Evolutionary conservation across 2,888 invertebrate genomes (phyloP).

Genomic region (Mesoligia furuncula): DNA sequence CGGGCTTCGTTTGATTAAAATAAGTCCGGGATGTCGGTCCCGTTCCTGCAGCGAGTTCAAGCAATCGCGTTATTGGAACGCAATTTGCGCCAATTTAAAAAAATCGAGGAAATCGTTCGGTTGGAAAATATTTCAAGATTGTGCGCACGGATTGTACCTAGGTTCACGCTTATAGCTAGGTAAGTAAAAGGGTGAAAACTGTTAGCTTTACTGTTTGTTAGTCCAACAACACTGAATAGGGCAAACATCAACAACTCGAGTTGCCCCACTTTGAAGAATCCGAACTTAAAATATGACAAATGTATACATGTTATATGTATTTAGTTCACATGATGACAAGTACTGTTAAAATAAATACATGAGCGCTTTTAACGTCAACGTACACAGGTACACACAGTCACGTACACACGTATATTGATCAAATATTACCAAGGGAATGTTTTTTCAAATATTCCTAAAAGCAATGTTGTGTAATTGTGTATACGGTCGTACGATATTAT

Average conservation of each 20-base stretch:
- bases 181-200: conserved; percentile 16
- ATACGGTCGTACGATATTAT: conserved; percentile 45
- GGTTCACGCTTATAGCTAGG: not conserved
- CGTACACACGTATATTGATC: conserved; percentile 35
- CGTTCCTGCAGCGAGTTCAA: conserved; percentile 57
- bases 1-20: conserved; percentile 75
- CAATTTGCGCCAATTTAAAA: conserved; percentile 54
- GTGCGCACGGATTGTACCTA: conserved; percentile 29
- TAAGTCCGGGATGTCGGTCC: conserved; percentile 63
- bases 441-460: conserved; percentile 55
- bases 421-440: conserved; percentile 50
- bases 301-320: not conserved
- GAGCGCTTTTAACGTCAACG: conserved; percentile 27
- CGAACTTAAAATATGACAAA: not conserved
- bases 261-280: conserved; percentile 12
- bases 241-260: conserved; percentile 11
- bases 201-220: conserved; percentile 16
- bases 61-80: conserved; percentile 62
- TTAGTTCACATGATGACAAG: conserved; percentile 7
- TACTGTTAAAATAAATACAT: conserved; percentile 25
- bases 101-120: conserved; percentile 54
- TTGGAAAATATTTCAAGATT: conserved; percentile 47
- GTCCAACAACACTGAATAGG: conserved; percentile 16
- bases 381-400: conserved; percentile 22
- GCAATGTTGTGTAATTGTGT: conserved; percentile 49